Evolutionary conservation across 2,113 vertebrate genomes (phyloP), one percentile per base, ranked within the genome.

Genomic region (Scytalopus superciliaris): DNA sequence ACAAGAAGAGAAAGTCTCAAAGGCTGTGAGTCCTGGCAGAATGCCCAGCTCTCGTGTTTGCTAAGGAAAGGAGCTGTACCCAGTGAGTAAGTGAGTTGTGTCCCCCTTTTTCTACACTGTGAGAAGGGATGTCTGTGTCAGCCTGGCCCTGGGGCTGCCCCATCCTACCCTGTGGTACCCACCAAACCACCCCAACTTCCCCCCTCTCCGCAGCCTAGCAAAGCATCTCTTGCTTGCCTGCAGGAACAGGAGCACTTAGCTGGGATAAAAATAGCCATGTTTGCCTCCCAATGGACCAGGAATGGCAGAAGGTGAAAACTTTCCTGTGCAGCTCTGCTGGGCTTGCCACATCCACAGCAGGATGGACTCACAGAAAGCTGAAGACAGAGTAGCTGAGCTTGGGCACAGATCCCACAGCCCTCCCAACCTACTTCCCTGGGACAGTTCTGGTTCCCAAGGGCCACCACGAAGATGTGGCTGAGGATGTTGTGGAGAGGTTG

Each of bases 211-310:
- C 73, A 83, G 67, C 33, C 79, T 86, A 39, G 80, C 35, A 74
- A 80, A 77, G 35, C 68, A 55, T 70, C 68, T 86, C 55, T 80
- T 2, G 1, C 73, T 86, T 57, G 76, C 72, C 84, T 89, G 86
- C 89, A 19, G 37, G 66, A 95, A 73, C 68, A 77, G 78, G 62
- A 97, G 86, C 95, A 86, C 96, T 96, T 94, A 84, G 73, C 94
- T 47, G 27, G 73, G 95, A 95, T 97, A 95, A 97, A 97, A 97
- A 97, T 96, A 97, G 80, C 89, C 52, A 24, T 33, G 64, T 90
- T 95, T 90, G 85, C 73, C 56, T 97, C 94, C 93, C 96, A 3
- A 33, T 74, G 93, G 95, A 87, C 73, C 11, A 3, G 59, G 42
- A 59, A 90, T 96, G 93, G 93, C 93, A 93, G 93, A 87, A 96